phyloP scores from a whole-genome alignment of 2,888 invertebrate species.

The Formica aserva region DNA sequence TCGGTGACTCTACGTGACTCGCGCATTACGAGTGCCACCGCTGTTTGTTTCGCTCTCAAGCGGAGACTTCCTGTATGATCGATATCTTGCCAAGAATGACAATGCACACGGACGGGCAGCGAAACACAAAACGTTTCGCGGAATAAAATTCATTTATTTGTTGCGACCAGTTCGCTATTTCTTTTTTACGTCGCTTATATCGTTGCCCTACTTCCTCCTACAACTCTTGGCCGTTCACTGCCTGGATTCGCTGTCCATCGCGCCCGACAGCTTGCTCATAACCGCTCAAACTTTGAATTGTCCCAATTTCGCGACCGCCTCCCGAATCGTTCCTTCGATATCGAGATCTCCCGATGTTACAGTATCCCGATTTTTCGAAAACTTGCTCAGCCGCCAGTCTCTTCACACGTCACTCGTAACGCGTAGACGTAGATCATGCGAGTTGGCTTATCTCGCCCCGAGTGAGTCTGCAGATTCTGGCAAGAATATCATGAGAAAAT shows the following conservation, averaged over 20 bases:
- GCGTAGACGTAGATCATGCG: conserved; percentile 5
- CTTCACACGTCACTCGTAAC: conserved; percentile 69
- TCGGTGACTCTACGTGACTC: conserved; percentile 18
- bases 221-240: conserved; percentile 28
- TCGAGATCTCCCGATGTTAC: conserved; percentile 28
- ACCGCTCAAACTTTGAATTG: conserved; percentile 60
- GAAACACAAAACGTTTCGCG: neutral
- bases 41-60: conserved; percentile 17
- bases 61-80: conserved; percentile 28
- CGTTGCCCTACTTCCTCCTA: conserved; percentile 23
- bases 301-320: conserved; percentile 53
- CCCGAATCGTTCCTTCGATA: conserved; percentile 28
- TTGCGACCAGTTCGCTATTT: neutral
- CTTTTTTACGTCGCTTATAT: neutral
- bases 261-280: conserved; percentile 18
- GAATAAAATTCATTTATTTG: conserved; percentile 28
- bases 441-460: conserved; percentile 54
- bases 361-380: conserved; percentile 25
- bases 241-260: conserved; percentile 22
- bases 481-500: conserved; percentile 43
- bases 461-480: conserved; percentile 84
- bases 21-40: neutral
- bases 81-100: conserved; percentile 45
- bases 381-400: conserved; percentile 60
- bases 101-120: neutral